Evolutionary conservation across 2,113 vertebrate genomes (phyloP), one percentile per base, ranked within the genome.

Genomic region (Narcine bancroftii): DNA sequence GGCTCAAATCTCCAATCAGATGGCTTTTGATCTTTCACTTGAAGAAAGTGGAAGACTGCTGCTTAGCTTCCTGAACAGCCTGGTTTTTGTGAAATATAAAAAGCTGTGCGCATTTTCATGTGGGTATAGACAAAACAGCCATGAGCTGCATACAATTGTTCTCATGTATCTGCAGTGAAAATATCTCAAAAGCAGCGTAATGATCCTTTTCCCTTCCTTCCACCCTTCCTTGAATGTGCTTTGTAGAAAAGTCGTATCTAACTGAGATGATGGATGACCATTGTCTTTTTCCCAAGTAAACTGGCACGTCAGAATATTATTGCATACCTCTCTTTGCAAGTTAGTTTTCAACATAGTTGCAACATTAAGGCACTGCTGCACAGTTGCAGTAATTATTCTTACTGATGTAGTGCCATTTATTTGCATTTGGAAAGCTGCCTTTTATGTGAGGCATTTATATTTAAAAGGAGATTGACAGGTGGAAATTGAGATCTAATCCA

Each of bases 381-480:
- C 26, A 94, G 72, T 92, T 94, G 92, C 92, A 92, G 69, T 92
- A 94, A 95, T 95, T 94, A 93, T 94, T 93, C 93, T 92, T 94
- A 93, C 92, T 94, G 93, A 60, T 94, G 93, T 93, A 92, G 76
- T 92, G 92, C 77, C 93, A 93, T 94, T 95, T 93, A 94, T 95
- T 93, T 94, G 83, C 93, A 93, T 93, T 93, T 93, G 79, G 85
- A 73, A 94, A 92, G 89, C 4, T 0, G 72, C 92, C 45, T 89
- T 94, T 95, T 93, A 92, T 69, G 87, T 92, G 66, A 75, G 56
- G 36, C 87, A 94, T 95, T 95, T 94, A 60, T 94, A 94, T 94
- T 93, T 93, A 92, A 94, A 95, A 94, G 76, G 85, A 26, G 39
- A 56, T 19, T 91, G 87, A 71, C 65, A 71, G 71, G 89, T 91